Conservation (phyloP, 2,888 invertebrate genomes). For the Ophraella communa region DNA sequence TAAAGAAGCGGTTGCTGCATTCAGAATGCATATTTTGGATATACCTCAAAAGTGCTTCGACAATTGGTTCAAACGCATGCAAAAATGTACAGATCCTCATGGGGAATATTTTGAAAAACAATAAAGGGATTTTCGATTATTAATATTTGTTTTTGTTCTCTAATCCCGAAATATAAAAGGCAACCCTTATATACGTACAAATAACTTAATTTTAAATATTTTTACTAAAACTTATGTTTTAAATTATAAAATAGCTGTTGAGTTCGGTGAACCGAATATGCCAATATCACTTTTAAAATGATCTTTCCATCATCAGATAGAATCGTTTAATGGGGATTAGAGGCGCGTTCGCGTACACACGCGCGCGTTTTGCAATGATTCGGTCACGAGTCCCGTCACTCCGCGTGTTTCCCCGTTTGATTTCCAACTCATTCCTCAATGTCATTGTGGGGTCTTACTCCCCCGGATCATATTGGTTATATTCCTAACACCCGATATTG, state of each 20-base stretch:
- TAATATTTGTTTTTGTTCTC: too few relatives aligned
- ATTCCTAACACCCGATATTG: slow-evolving; percentile 57
- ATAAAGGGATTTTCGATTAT: too few relatives aligned
- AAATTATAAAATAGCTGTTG: not conserved
- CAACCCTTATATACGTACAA: too few relatives aligned
- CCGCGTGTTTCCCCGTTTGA: slow-evolving; percentile 32
- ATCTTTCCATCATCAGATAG: not conserved
- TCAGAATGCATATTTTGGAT: too few relatives aligned
- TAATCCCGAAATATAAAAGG: too few relatives aligned
- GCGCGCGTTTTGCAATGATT: slow-evolving; percentile 48
- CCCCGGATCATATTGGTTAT: slow-evolving; percentile 56
- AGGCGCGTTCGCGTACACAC: slow-evolving; percentile 42
- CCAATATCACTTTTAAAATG: not conserved
- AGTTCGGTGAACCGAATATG: not conserved
- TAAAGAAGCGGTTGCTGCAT: too few relatives aligned
- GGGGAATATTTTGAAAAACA: too few relatives aligned
- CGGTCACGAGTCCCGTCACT: slow-evolving; percentile 48
- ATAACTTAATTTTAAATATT: too few relatives aligned
- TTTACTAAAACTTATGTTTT: too few relatives aligned
- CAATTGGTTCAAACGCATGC: too few relatives aligned
- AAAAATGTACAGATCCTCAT: too few relatives aligned
- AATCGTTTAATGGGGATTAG: slow-evolving; percentile 45
- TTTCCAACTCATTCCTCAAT: slow-evolving; percentile 45
- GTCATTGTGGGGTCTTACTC: slow-evolving; percentile 46
- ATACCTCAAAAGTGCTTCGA: too few relatives aligned